Percentiles rank a stretch among this genome's conserved stretches.
Conservation (phyloP, 2,113 vertebrate genomes). For the Atlantisia rogersi region DNA sequence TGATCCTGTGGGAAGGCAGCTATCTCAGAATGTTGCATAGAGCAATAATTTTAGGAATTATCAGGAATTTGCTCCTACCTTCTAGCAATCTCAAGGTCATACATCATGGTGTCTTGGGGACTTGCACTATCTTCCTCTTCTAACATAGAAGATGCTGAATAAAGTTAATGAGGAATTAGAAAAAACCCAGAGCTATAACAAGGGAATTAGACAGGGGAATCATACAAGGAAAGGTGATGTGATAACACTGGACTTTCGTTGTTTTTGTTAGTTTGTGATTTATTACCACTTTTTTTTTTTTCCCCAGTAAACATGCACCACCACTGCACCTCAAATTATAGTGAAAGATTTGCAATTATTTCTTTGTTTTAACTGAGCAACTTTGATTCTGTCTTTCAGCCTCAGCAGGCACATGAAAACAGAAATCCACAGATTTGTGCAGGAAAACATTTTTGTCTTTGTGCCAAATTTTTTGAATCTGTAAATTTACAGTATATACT, state of each 20-base stretch:
- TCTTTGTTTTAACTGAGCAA: not conserved
- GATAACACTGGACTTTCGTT: not conserved
- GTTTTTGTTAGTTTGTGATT: not conserved
- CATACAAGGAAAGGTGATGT: not conserved
- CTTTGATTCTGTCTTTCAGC: not conserved
- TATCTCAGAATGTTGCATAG: not conserved
- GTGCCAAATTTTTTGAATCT: not conserved
- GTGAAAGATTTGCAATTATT: not conserved
- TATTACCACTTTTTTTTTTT: not conserved
- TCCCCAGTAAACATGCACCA: not conserved
- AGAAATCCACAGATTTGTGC: not conserved
- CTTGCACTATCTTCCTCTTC: not conserved
- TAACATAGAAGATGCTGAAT: not conserved
- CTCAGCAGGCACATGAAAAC: not conserved
- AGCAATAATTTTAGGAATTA: not conserved
- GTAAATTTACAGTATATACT: not conserved
- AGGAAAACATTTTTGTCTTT: not conserved
- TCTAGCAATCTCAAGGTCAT: not conserved
- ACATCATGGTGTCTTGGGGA: fast-evolving
- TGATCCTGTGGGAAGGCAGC: not conserved
- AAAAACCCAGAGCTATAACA: not conserved
- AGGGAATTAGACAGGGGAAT: not conserved
- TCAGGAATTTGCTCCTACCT: not conserved
- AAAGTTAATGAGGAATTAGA: not conserved
- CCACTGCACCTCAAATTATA: not conserved